Base-by-base conservation (phyloP, 2,888 invertebrate species). In the Leuctra nigra region DNA sequence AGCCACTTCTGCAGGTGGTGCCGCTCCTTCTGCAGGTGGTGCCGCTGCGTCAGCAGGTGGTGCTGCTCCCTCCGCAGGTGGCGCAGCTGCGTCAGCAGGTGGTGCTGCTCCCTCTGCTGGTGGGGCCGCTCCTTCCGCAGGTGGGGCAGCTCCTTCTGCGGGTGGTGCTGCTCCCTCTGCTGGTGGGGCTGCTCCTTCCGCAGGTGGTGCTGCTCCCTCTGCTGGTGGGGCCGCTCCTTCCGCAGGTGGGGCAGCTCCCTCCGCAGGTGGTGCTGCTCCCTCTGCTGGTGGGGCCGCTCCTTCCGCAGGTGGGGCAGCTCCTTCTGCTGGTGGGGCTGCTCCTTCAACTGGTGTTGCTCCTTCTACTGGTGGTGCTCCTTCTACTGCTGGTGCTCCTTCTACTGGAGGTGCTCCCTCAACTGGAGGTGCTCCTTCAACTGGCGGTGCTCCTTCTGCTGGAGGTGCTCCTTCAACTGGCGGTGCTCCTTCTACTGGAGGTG, bases 371-470 rank as follows among this genome's bases (percentile, higher is more conserved):
- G 60, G 64, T 41, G 63, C 64, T 16, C 59, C 65, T 59, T 66
- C 67, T 18, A 63, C 62, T 24, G 59, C 59, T 18, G 54, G 47
- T 1, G 68, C 69, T 25, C 64, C 69, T 47, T 69, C 72, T 1
- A 70, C 66, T 7, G 72, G 66, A 1, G 69, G 65, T n/a, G 66
- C 66, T 4, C 65, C 69, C 58, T 70, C 69, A 59, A 67, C 72
- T 2, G 70, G 66, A 24, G 74, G 69, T 0, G 70, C 71, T 44
- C 69, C 69, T 60, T 66, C 67, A 7, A 65, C 63, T 0, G 70
- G 67, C 29, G 63, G 63, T 25, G 62, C 63, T 46, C 69, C 69
- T 60, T 66, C 67, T 6, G 66, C 63, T 1, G 70, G 67, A 25
- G 63, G 63, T 0, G 70, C 66, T 2, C 69, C 69, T 57, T 67